Base-by-base conservation (phyloP, 2,888 invertebrate species). In the Siphlonurus alternatus region DNA sequence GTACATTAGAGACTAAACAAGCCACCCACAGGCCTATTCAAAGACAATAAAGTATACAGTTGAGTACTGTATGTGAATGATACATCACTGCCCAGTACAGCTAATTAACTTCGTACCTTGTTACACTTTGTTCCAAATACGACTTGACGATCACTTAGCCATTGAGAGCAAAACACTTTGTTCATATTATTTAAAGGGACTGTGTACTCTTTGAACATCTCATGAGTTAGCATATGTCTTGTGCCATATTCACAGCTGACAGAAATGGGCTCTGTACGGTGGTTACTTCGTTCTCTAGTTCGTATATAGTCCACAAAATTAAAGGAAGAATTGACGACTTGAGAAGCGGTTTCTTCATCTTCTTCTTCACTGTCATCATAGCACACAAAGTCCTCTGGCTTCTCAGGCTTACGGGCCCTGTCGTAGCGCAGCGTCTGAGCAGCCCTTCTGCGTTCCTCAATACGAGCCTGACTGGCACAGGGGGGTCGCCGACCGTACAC, bases 91-190 rank as follows among this genome's bases (percentile, higher is more conserved):
- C n/a, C n/a, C n/a, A n/a, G n/a, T n/a, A n/a, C n/a, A n/a, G n/a
- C n/a, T n/a, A n/a, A n/a, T n/a, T n/a, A n/a, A n/a, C n/a, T 59
- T 15, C 3, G 51, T 75, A 91, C 90, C 84, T 93, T 94, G 78
- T 96, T 96, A 77, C 97, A 96, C 76, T 97, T 97, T 62, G 96
- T 96, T 64, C 96, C 97, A 75, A 95, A 93, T 23, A 95, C 93
- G 65, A 97, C 89, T 79, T 95, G 94, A 71, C 93, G 83, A 76
- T 93, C 92, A 70, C 92, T 93, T 53, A 97, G 81, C 96, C 97
- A 97, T 75, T 94, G 89, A 0, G 95, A 93, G 74, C 95, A 93
- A 79, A 96, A 97, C 66, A 92, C 91, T 77, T 93, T 93, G 77
- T 93, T 93, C 81, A 92, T 88, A 75, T 87, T 89, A 69, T 88